phyloP scores from a whole-genome alignment of 2,797 vertebrate genomes.

The Bufotes viridis region DNA sequence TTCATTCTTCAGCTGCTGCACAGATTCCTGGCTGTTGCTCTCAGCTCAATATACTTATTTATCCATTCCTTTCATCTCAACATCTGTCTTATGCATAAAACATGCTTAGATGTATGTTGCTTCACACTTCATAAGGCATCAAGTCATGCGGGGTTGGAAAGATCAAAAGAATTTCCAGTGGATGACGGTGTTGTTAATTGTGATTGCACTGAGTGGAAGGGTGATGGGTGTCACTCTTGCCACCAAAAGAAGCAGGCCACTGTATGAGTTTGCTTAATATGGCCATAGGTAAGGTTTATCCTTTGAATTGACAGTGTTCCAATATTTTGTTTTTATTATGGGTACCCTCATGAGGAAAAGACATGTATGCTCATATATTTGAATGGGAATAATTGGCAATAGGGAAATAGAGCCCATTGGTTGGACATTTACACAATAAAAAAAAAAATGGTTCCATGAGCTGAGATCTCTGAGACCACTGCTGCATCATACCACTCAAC shows the following conservation, averaged over 20 bases:
- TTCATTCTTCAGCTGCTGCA: background rate
- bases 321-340: background rate
- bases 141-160: background rate
- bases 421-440: background rate
- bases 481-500: too few species aligned
- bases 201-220: background rate
- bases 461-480: background rate
- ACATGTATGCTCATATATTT: background rate
- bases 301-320: background rate
- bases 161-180: conserved; percentile 11
- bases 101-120: conserved; percentile 21
- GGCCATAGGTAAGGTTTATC: background rate
- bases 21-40: conserved; percentile 3
- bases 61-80: conserved; percentile 26
- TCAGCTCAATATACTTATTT: conserved; percentile 12
- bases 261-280: background rate
- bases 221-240: background rate
- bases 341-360: background rate
- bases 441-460: background rate
- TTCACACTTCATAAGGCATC: conserved; percentile 13
- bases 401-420: background rate
- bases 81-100: conserved; percentile 31
- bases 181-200: background rate
- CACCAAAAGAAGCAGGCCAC: background rate
- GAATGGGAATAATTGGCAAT: background rate